Evolutionary conservation across 2,797 vertebrate genomes (phyloP), one percentile per base, ranked within the genome.

Genomic region (Pygocentrus nattereri): DNA sequence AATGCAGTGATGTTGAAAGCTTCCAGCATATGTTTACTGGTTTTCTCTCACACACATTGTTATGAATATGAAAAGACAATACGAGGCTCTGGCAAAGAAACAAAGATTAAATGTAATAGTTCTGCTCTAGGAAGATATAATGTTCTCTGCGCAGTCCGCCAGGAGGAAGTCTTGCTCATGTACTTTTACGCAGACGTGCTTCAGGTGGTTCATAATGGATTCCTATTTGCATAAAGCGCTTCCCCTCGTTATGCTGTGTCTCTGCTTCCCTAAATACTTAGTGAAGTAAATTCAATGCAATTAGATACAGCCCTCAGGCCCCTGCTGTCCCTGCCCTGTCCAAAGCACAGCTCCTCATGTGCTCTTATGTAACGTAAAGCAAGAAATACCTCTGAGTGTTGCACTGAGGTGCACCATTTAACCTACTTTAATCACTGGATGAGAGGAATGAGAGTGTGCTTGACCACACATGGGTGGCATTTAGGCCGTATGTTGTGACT

Each of bases 91-190:
- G 23, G 23, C 74, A 73, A n/a, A 54, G 27, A 65, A 34, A 62
- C 41, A 64, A 18, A 76, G 23, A 30, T 72, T 31, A 54, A 34
- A 73, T 54, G 49, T 21, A 25, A n/a, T 54, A 21, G 49, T 73
- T 38, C 19, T 73, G 23, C 69, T 50, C 25, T 52, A 31, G 25
- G 69, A 34, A 54, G 49, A 56, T 73, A 30, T 30, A 50, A 52
- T n/a, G n/a, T 56, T n/a, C 49, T n/a, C 19, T n/a, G 79, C 85
- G 82, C 84, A 86, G 75, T 85, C 72, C 86, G 87, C 84, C 30
- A 50, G 30, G 47, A 83, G 38, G 65, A 44, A 47, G 44, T 82
- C 83, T 71, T 54, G 23, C 18, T 50, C 34, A 62, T 70, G 12
- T 76, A 41, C 23, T 75, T 61, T 56, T 25, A 34, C 13, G 30